These are phyloP conservation scores for Euphonia xanthogaster DNA, from an alignment of 2,797 vertebrate genomes.

Conservation along the genomic window DNA sequence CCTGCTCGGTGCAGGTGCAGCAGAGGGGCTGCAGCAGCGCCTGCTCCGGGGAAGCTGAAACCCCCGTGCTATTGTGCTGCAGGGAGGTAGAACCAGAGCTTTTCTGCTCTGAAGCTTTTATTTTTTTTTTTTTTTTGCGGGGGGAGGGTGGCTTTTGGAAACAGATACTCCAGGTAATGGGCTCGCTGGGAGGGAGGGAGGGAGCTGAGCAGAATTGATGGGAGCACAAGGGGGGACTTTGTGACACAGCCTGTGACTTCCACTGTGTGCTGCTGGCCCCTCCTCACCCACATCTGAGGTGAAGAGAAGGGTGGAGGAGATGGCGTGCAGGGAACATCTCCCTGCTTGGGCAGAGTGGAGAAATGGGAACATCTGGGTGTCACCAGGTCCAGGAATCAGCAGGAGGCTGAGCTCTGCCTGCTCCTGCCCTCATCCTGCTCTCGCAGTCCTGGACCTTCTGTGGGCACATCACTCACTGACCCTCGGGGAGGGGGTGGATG, in stretches of 20 bases:
- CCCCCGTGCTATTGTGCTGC: background rate
- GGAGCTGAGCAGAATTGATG: background rate
- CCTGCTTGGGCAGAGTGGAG: background rate
- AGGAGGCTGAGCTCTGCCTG: background rate
- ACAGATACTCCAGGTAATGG: background rate
- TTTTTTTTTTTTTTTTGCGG: background rate
- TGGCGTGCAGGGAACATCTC: background rate
- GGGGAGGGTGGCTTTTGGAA: background rate
- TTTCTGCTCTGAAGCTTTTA: background rate
- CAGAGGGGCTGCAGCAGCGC: background rate
- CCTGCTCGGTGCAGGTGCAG: background rate
- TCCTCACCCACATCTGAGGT: accelerated
- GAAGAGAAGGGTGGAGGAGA: background rate
- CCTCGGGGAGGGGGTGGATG: background rate
- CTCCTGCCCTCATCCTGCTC: background rate
- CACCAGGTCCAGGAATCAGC: background rate
- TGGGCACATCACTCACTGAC: background rate
- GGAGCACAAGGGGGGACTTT: background rate
- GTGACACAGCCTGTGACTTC: background rate
- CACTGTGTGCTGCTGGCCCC: accelerated
- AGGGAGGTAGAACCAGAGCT: background rate
- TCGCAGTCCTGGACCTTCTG: background rate
- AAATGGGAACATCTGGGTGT: background rate
- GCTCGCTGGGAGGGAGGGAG: background rate
- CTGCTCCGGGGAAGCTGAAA: background rate